These are phyloP conservation scores for Coleophora flavipennella DNA, from an alignment of 2,888 invertebrate genomes.

Conservation along the genomic window DNA sequence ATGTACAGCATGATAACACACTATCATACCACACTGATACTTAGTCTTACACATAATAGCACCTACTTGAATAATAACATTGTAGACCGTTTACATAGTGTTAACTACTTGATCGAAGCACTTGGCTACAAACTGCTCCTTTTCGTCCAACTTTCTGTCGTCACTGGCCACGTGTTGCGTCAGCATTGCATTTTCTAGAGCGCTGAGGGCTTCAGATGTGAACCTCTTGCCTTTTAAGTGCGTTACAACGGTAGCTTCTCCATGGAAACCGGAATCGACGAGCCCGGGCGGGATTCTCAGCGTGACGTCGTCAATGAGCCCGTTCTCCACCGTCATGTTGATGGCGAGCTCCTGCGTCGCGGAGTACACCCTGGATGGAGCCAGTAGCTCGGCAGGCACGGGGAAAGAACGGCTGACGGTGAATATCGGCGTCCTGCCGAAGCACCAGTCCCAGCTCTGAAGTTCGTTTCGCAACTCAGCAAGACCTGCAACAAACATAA, in stretches of 20 bases:
- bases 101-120: slow-evolving; percentile 76
- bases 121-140: slow-evolving; percentile 75
- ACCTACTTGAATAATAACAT: slow-evolving; percentile 16
- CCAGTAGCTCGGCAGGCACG: slow-evolving; percentile 68
- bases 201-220: slow-evolving; percentile 74
- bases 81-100: slow-evolving; percentile 42
- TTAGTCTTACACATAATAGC: slow-evolving; percentile 20
- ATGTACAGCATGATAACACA: slow-evolving; percentile 1
- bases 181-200: slow-evolving; percentile 70
- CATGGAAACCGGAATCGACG: slow-evolving; percentile 71
- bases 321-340: slow-evolving; percentile 76
- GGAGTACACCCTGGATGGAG: slow-evolving; percentile 45
- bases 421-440: slow-evolving; percentile 90
- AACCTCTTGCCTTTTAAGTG: slow-evolving; percentile 78
- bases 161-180: slow-evolving; percentile 44
- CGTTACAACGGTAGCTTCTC: slow-evolving; percentile 77
- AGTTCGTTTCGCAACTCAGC: slow-evolving; percentile 78
- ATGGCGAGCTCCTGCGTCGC: slow-evolving; percentile 71
- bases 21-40: slow-evolving; percentile 10
- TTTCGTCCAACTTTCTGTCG: slow-evolving; percentile 57
- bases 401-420: slow-evolving; percentile 77
- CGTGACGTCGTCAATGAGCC: slow-evolving; percentile 77
- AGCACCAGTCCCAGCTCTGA: slow-evolving; percentile 89
- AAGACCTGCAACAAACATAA: slow-evolving; percentile 67
- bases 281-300: slow-evolving; percentile 76